These are phyloP conservation scores for Cantharis lateralis DNA, from an alignment of 2,888 invertebrate species.

Conservation along the genomic window DNA sequence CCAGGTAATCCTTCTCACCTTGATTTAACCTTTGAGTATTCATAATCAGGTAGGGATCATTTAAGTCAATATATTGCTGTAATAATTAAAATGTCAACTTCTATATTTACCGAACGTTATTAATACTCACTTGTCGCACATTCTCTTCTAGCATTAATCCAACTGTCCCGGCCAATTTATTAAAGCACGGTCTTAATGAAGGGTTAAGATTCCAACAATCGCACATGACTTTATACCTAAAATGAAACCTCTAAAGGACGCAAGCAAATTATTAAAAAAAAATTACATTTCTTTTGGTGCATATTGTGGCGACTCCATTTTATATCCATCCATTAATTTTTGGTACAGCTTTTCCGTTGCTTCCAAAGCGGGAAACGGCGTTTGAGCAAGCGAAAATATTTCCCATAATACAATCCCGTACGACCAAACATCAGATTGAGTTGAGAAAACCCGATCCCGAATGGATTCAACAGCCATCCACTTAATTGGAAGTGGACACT, in stretches of 20 bases:
- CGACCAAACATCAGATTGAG: constrained; percentile 95
- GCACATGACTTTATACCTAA: constrained; percentile 53
- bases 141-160: not conserved
- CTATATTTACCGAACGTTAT: not conserved
- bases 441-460: constrained; percentile 87
- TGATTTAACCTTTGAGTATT: not conserved
- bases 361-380: constrained; percentile 44
- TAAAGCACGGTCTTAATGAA: not conserved
- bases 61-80: not conserved
- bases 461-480: constrained; percentile 97
- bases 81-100: not conserved
- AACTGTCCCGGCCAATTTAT: not conserved
- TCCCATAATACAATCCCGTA: constrained; percentile 92
- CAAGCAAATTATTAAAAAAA: not conserved
- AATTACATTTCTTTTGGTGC: constrained; percentile 42
- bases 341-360: not conserved
- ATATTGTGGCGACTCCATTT: not conserved
- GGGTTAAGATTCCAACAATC: not conserved
- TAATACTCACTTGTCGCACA: not conserved
- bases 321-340: not conserved
- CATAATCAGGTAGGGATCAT: not conserved
- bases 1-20: not conserved
- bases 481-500: constrained; percentile 88
- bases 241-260: not conserved
- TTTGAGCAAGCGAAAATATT: constrained; percentile 82